A percentile compares a stretch with the other conserved stretches of the same genome.
These are phyloP conservation scores for Dascyllus trimaculatus DNA, from an alignment of 2,113 vertebrate species.

Conservation along the genomic window DNA sequence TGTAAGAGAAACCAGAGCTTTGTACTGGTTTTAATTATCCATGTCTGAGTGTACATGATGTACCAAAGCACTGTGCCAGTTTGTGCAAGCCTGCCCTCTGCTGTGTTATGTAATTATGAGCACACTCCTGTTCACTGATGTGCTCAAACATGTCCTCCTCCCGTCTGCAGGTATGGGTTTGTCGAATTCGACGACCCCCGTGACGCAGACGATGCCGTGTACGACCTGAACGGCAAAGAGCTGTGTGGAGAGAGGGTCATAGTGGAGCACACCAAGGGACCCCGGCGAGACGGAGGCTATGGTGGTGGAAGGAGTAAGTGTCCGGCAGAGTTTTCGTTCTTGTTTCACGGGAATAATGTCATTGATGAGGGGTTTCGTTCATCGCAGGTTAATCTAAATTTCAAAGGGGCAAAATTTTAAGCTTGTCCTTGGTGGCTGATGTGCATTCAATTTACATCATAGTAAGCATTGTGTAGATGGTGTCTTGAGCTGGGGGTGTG, in stretches of 20 bases:
- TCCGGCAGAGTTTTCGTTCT: not conserved
- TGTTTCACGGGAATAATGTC: slow-evolving; percentile 25
- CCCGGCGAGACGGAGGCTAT: slow-evolving; percentile 92
- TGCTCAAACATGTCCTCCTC: not conserved
- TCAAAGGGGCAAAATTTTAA: slow-evolving; percentile 16
- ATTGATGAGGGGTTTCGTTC: slow-evolving; percentile 45
- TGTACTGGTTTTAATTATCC: too few relatives aligned
- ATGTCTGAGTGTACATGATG: too few relatives aligned
- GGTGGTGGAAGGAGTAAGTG: slow-evolving; percentile 92
- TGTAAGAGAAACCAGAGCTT: too few relatives aligned
- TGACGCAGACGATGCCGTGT: slow-evolving; percentile 96
- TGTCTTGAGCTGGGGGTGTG: not conserved
- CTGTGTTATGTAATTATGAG: too few relatives aligned
- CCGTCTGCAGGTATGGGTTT: slow-evolving; percentile 90
- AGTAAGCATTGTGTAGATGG: not conserved
- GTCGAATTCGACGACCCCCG: slow-evolving; percentile 98
- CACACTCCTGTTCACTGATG: too few relatives aligned
- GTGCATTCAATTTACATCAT: slow-evolving; percentile 60
- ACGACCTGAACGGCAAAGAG: slow-evolving; percentile 97
- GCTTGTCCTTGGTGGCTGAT: slow-evolving; percentile 78
- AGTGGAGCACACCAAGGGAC: slow-evolving; percentile 85
- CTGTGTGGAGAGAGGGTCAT: slow-evolving; percentile 93
- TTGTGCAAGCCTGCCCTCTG: too few relatives aligned
- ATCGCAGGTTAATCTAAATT: slow-evolving; percentile 42
- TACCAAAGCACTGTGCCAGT: too few relatives aligned